Evolutionary conservation across 1,140 invertebrate genomes (phyloP), one percentile per base, ranked within the genome.

Genomic region (Coptotermes formosanus): DNA sequence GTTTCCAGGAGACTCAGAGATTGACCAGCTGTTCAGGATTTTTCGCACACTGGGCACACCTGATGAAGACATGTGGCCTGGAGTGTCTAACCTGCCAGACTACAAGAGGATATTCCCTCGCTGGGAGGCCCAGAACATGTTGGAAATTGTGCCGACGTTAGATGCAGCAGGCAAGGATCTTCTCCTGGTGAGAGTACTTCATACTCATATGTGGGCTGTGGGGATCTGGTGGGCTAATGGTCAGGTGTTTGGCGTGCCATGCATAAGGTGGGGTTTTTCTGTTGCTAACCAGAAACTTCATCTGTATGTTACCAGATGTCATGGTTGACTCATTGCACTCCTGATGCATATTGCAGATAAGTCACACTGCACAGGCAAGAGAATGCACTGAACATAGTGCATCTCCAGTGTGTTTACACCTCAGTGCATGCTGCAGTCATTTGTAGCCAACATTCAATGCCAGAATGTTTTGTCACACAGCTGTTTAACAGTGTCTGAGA

Each of bases 1-100:
- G 30, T 99, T 99, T 91, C 96, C 97, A 44, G 98, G 98, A 21
- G 98, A 99, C 91, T 98, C 97, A n/a, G 98, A 99, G 92, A 99
- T 99, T 88, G 97, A 99, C 92, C 97, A 99, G 90, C 90, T 99
- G 11, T 99, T 98, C 91, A 94, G 96, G 89, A 97, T 99, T 90
- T 99, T 99, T 91, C 93, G 95, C 87, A 96, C 96, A 82, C 91
- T 98, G 82, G 97, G 97, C 83, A 99, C 98, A 38, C 98, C 98
- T 2, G 95, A 95, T 88, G 97, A 97, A 90, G 92, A 91, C 32
- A 92, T 93, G 82, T 98, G 97, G 97, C 95, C 95, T 0, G 97
- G 96, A 9, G 95, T 98, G 2, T 94, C 95, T 3, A 93, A 95
- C 87, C 91, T 98, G 87, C 96, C 97, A 2, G 97, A 98, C 90